Percentiles rank a stretch among this genome's conserved stretches.
Evolutionary conservation across 2,113 vertebrate genomes (phyloP).

Genomic region (Eulacestoma nigropectus): DNA sequence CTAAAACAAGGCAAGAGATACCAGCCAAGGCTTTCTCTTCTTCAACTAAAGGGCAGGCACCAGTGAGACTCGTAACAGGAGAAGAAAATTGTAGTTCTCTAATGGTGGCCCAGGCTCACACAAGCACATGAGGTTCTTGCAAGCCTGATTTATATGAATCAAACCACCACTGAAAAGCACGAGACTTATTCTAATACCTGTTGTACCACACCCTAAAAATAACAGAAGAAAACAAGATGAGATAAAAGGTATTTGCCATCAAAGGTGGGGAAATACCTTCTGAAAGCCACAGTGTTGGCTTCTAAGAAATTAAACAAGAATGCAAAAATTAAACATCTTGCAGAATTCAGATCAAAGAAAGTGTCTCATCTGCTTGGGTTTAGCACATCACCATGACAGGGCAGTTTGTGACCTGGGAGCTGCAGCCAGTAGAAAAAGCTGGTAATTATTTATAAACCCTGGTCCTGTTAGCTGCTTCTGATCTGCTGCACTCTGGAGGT

Average conservation of each 20-base stretch:
- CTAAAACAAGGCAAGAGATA: neutral
- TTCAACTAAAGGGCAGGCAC: neutral
- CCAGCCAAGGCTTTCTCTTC: neutral
- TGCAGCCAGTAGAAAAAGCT: neutral
- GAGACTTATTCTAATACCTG: neutral
- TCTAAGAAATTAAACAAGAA: neutral
- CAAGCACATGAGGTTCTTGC: neutral
- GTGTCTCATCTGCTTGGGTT: neutral
- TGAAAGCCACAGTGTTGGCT: neutral
- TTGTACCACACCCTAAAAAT: neutral
- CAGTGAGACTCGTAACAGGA: neutral
- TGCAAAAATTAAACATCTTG: neutral
- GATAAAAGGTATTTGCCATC: neutral
- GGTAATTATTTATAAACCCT: neutral
- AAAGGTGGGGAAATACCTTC: slow-evolving; percentile 10
- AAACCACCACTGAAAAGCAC: neutral
- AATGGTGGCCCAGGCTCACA: neutral
- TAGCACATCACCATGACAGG: neutral
- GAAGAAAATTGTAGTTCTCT: neutral
- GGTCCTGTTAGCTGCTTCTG: neutral
- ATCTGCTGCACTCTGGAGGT: neutral
- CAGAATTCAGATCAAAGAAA: neutral
- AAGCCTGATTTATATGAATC: neutral
- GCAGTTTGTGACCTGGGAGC: neutral
- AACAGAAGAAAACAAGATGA: neutral